Evolutionary conservation across 1,140 invertebrate genomes (phyloP), one percentile per base, ranked within the genome.

Genomic region (fruit fly (Drosophila melanogaster)): DNA sequence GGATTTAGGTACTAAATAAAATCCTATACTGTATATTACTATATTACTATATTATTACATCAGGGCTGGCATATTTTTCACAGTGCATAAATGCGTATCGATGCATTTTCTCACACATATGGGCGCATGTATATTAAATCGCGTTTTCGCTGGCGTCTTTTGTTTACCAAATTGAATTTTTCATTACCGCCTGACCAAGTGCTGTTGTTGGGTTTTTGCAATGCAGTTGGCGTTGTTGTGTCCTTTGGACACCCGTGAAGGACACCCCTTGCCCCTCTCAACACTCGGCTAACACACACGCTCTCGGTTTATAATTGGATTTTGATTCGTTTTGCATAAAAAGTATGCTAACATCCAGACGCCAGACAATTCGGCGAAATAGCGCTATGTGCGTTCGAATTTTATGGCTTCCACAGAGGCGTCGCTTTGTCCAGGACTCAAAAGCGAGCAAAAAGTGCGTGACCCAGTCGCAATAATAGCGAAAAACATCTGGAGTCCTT

Each of bases 301-400:
- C 64, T 55, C 60, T 69, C 24, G 73, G 56, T 53, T 77, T 61
- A 77, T 77, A 77, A 77, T 77, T 77, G 74, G 73, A 77, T 77
- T 77, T 69, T 77, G 64, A 77, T 77, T 77, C 74, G 74, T 61
- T 77, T 77, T 77, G 73, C 74, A 77, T 77, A 77, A 61, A 77
- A 77, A 77, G 64, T 77, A 57, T 46, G 62, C 49, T 61, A 40
- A 54, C 58, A 70, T 3, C 67, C 67, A 71, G 67, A 70, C 67
- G 65, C 66, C 61, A 77, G 51, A 76, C 72, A 76, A 64, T 75
- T 53, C 40, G 22, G 12, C 35, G 59, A 40, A 62, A 40, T 40
- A 15, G 19, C n/a, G 15, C 49, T 35, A 19, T 37, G 38, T 67
- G 38, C 50, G 58, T 11, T 41, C 49, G 17, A 43, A 54, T 60